phyloP scores from a whole-genome alignment of 2,888 invertebrate genomes.

The Deilephila porcellus region DNA sequence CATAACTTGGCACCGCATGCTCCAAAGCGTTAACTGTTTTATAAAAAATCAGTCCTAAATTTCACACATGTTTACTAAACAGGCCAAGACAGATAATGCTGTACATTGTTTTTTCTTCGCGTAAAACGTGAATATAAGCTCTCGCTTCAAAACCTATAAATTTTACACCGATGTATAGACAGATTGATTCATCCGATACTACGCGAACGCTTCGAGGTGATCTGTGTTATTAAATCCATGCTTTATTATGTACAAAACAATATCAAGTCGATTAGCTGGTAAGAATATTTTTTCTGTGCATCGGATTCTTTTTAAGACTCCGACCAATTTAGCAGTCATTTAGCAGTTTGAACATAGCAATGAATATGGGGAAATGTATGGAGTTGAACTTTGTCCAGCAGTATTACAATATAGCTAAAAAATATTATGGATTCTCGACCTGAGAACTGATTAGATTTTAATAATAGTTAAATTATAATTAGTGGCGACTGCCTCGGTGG shows the following conservation, averaged over 20 bases:
- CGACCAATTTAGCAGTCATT: too few relatives aligned
- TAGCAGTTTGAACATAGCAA: too few relatives aligned
- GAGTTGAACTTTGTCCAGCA: too few relatives aligned
- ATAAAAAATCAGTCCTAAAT: background rate
- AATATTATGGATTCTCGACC: background rate
- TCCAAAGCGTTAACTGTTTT: background rate
- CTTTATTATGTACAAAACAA: slow-evolving; percentile 6
- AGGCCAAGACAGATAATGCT: background rate
- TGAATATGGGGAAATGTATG: too few relatives aligned
- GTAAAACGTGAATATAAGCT: background rate
- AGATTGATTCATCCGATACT: background rate
- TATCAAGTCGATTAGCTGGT: background rate
- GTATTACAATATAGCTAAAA: background rate
- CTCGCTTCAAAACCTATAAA: background rate
- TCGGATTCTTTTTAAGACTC: background rate
- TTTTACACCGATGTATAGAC: background rate
- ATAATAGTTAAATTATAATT: background rate
- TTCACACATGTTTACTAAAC: slow-evolving; percentile 19
- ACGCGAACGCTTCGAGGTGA: background rate
- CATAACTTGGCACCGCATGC: background rate
- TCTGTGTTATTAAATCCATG: slow-evolving; percentile 7
- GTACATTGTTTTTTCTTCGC: background rate
- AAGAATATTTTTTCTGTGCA: background rate
- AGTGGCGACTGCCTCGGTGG: too few relatives aligned
- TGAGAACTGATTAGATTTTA: background rate